Conservation (phyloP, 2,113 vertebrate species). For the Oriolus oriolus region DNA sequence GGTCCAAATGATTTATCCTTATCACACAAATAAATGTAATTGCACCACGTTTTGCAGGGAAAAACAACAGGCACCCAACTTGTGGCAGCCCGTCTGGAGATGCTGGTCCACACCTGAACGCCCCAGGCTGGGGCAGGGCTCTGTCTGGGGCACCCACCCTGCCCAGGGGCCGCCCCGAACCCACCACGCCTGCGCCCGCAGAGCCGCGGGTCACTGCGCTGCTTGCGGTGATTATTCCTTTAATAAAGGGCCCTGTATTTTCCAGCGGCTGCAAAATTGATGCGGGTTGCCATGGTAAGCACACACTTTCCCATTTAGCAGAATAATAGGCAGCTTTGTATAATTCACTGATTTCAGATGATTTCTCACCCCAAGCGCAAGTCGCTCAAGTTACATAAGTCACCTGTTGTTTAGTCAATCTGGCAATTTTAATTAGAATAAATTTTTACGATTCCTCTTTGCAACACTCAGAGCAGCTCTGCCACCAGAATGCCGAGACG, state of each 20-base stretch:
- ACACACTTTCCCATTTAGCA: constrained; percentile 58
- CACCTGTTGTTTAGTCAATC: constrained; percentile 63
- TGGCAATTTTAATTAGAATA: constrained; percentile 69
- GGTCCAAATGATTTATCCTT: accelerated
- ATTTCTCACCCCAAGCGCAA: constrained; percentile 42
- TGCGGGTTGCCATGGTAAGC: constrained; percentile 60
- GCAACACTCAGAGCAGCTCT: constrained; percentile 25
- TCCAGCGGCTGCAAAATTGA: constrained; percentile 44
- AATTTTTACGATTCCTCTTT: constrained; percentile 51
- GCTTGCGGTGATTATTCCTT: not conserved
- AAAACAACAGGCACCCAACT: not conserved
- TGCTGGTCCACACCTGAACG: accelerated
- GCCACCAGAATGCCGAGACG: constrained; percentile 31
- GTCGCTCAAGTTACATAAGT: constrained; percentile 43
- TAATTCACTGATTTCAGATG: constrained; percentile 64
- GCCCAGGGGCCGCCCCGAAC: not conserved
- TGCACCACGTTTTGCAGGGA: accelerated
- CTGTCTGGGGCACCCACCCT: not conserved
- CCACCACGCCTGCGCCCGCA: accelerated
- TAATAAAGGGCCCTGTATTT: constrained; percentile 54
- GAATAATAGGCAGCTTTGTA: constrained; percentile 61
- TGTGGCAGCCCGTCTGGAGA: not conserved
- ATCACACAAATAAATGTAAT: accelerated
- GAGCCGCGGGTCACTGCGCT: not conserved
- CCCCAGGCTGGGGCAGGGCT: too few relatives aligned